phyloP scores from a whole-genome alignment of 2,113 vertebrate genomes.

The Lipotes vexillifer region DNA sequence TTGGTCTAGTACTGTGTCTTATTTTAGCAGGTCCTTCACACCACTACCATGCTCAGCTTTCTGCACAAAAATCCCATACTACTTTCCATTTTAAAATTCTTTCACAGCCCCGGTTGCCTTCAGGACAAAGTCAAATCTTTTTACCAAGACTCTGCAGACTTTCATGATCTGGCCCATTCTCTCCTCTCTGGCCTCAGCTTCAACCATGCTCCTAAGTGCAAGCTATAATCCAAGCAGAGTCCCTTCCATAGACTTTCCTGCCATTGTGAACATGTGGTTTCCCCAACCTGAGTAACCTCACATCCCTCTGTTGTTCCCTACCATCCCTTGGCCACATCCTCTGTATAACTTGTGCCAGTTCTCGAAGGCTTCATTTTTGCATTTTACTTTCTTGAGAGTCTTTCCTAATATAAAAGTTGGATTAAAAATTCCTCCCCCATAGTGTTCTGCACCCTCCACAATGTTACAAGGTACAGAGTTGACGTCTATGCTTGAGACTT shows the following conservation, averaged over 20 bases:
- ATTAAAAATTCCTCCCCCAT: not conserved
- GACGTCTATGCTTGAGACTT: not conserved
- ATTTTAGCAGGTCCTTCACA: not conserved
- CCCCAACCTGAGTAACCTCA: not conserved
- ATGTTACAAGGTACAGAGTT: not conserved
- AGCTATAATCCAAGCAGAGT: not conserved
- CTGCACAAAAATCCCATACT: not conserved
- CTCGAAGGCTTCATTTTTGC: not conserved
- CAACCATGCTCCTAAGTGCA: not conserved
- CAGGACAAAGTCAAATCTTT: not conserved
- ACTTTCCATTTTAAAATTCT: not conserved
- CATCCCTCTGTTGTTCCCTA: not conserved
- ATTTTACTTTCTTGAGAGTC: not conserved
- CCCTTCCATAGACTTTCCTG: not conserved
- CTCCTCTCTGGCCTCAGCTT: too few species aligned
- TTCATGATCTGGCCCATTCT: not conserved
- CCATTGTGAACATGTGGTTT: not conserved
- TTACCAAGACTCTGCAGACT: not conserved
- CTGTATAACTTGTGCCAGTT: not conserved
- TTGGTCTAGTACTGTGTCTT: not conserved
- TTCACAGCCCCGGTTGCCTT: not conserved
- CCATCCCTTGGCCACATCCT: not conserved
- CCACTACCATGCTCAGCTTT: not conserved
- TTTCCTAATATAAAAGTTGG: not conserved
- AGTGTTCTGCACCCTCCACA: not conserved